Base-by-base conservation (phyloP, 2,113 vertebrate genomes). In the Xiphophorus couchianus region DNA sequence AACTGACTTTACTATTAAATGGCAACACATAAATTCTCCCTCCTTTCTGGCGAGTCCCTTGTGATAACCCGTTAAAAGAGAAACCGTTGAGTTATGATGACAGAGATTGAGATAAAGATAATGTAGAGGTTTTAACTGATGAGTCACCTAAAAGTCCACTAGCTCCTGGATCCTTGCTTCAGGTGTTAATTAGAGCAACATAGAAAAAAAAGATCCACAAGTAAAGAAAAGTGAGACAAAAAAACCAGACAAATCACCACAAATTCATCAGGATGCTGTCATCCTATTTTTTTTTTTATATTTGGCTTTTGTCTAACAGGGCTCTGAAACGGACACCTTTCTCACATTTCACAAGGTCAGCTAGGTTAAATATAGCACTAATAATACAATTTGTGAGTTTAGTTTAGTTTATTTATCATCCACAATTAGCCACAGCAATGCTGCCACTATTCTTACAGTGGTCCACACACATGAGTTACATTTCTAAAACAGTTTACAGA, bases 101-200 rank as follows among this genome's bases (percentile, higher is more conserved):
- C 86, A 44, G 73, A 89, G 90, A 93, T 88, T 1, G n/a, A 82
- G 91, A 91, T 91, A 88, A 89, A 91, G 90, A 91, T 90, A 86
- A 63, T 51, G 65, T 44, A 22, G 73, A 74, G 76, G 62, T 82
- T 91, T 87, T 83, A 82, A 89, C 85, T 84, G 88, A 90, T 91
- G 86, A 91, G 78, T 90, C 84, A 75, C 84, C 78, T 75, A 19
- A 54, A 73, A 51, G 74, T 80, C 74, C 13, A 63, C 82, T 79
- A 11, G 83, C 74, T 44, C 51, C 80, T 74, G 76, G 74, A 86
- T 86, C 64, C 79, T 81, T 70, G 71, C 81, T 73, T 66, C 62
- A 89, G 83, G 81, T 91, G 88, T 92, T 91, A 93, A 92, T 93
- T 91, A 91, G 82, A 81, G 74, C 72, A 73, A 28, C 66, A 68